Evolutionary conservation across 2,113 vertebrate species (phyloP).

Genomic region (Percina caprodes): DNA sequence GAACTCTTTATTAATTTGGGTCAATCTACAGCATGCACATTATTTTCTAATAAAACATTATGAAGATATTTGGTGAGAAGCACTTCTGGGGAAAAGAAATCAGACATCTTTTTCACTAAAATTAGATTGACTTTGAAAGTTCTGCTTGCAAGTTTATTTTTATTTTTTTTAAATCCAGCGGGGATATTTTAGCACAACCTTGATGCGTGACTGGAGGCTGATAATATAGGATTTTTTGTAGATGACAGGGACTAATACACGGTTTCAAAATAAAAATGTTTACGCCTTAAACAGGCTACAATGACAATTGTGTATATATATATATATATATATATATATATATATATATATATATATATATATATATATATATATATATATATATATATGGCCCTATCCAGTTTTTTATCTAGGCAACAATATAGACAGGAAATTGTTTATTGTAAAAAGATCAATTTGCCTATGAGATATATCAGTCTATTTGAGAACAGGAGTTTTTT

Average conservation of each 20-base stretch:
- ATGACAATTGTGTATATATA: too few relatives aligned
- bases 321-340: too few relatives aligned
- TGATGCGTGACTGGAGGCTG: constrained; percentile 48
- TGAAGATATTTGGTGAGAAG: constrained; percentile 42
- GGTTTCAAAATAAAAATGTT: neutral
- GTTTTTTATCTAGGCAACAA: constrained; percentile 2
- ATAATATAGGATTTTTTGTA: neutral
- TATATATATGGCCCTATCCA: constrained; percentile 1
- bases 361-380: too few relatives aligned
- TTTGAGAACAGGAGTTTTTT: constrained; percentile 37
- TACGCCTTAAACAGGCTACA: neutral
- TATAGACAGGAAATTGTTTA: constrained; percentile 22
- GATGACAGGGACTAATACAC: neutral
- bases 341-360: too few relatives aligned
- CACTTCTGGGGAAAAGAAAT: constrained; percentile 9
- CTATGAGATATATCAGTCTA: neutral
- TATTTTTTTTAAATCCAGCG: constrained; percentile 30
- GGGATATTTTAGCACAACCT: constrained; percentile 38
- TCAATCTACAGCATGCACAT: constrained; percentile 16
- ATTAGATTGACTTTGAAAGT: constrained; percentile 24
- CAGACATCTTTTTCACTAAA: constrained; percentile 40
- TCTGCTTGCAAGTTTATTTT: constrained; percentile 57
- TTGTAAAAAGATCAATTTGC: constrained; percentile 32
- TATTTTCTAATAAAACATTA: constrained; percentile 20
- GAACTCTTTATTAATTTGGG: constrained; percentile 38